Percentiles rank a stretch among this genome's conserved stretches.
phyloP scores from a whole-genome alignment of 2,113 vertebrate species.

The Pterocles burchelli region DNA sequence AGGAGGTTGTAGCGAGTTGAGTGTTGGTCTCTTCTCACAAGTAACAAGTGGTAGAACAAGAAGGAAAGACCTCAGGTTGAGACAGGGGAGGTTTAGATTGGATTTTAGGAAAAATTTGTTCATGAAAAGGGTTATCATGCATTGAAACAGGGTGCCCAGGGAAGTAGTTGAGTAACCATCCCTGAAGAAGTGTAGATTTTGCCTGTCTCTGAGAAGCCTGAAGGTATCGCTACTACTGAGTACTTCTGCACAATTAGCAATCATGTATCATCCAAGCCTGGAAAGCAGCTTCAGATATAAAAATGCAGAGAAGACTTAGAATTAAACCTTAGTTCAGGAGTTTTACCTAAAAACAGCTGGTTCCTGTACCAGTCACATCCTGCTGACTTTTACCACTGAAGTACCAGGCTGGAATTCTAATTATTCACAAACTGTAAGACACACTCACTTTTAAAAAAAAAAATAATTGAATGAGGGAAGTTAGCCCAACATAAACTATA shows the following conservation, averaged over 20 bases:
- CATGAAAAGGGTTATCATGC: too few relatives aligned
- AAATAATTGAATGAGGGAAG: neutral
- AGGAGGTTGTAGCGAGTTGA: too few relatives aligned
- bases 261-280: slow-evolving; percentile 33
- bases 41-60: too few relatives aligned
- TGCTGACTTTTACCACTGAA: neutral
- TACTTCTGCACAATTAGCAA: slow-evolving; percentile 18
- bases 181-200: neutral
- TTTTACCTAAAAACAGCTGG: slow-evolving; percentile 30
- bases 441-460: neutral
- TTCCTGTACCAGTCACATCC: neutral
- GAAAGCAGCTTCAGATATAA: slow-evolving; percentile 27
- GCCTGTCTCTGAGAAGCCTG: neutral
- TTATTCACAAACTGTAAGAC: neutral
- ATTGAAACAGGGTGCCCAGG: too few relatives aligned
- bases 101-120: too few relatives aligned
- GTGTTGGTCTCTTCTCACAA: too few relatives aligned
- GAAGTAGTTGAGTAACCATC: too few relatives aligned
- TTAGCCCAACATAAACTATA: neutral
- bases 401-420: neutral
- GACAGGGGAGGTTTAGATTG: too few relatives aligned
- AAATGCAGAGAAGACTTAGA: slow-evolving; percentile 24
- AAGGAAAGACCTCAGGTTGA: too few relatives aligned
- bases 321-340: slow-evolving; percentile 7
- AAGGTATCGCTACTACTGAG: neutral